These are phyloP conservation scores for Thamnaconus septentrionalis DNA, from an alignment of 2,113 vertebrate species.

Conservation along the genomic window DNA sequence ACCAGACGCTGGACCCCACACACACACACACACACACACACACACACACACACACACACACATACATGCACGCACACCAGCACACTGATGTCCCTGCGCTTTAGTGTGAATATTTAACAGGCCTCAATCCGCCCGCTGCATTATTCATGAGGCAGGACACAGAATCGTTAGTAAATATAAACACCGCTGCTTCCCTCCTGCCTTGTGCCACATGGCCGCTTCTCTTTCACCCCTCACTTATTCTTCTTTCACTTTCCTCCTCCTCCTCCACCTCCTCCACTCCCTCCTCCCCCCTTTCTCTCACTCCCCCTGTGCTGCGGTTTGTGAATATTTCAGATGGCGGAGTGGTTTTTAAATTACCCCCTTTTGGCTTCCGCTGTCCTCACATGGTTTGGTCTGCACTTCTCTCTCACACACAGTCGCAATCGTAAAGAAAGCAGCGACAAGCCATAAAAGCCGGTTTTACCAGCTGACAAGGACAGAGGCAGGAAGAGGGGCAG, in stretches of 20 bases:
- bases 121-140: constrained; percentile 58
- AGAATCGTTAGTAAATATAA: constrained; percentile 72
- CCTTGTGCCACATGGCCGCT: constrained; percentile 19
- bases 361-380: constrained; percentile 72
- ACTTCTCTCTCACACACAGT: constrained; percentile 66
- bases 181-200: constrained; percentile 47
- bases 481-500: constrained; percentile 53
- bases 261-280: constrained; percentile 6
- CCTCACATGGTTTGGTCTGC: constrained; percentile 72
- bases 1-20: constrained; percentile 49
- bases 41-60: too few species aligned
- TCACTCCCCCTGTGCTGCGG: constrained; percentile 47
- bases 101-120: constrained; percentile 75
- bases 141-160: constrained; percentile 72
- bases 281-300: constrained; percentile 4
- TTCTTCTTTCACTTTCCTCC: constrained; percentile 26
- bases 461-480: constrained; percentile 73
- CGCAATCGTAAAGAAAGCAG: constrained; percentile 72
- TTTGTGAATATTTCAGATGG: constrained; percentile 76
- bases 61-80: constrained; percentile 19
- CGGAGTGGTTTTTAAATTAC: constrained; percentile 76
- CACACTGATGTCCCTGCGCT: constrained; percentile 63
- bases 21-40: too few species aligned
- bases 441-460: constrained; percentile 75
- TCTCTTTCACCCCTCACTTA: constrained; percentile 35